Conservation (phyloP, 1,140 invertebrate genomes). For the Micrasema minimum region DNA sequence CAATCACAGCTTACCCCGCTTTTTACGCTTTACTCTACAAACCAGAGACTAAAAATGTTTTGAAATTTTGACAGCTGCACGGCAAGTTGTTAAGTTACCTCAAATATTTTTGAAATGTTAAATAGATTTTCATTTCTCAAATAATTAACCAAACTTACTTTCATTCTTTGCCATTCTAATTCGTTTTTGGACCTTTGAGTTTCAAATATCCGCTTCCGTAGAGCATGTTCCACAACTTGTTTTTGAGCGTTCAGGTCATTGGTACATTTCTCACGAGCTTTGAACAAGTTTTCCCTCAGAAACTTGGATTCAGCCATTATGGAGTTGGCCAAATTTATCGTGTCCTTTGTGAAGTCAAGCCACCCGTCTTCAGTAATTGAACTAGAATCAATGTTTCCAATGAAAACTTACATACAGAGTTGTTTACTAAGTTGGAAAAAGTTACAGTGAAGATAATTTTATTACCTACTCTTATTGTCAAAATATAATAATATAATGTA, state of each 20-base stretch:
- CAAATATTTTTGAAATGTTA: no score
- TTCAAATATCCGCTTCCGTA: constrained; percentile 86
- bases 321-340: constrained; percentile 80
- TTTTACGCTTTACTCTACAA: no score
- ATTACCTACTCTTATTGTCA: background rate
- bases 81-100: no score
- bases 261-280: constrained; percentile 77
- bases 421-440: background rate
- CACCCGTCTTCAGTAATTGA: constrained; percentile 79
- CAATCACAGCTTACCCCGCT: no score
- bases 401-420: background rate
- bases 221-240: constrained; percentile 82
- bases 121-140: no score
- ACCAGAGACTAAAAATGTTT: no score
- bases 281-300: constrained; percentile 81
- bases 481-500: background rate
- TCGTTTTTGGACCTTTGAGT: constrained; percentile 86
- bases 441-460: background rate
- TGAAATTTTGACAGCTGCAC: no score
- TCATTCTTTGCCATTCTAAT: constrained; percentile 87
- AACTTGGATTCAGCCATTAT: constrained; percentile 79
- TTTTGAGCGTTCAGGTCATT: constrained; percentile 85
- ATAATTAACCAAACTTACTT: constrained; percentile 57
- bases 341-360: constrained; percentile 81
- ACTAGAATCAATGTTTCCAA: background rate